Base-by-base conservation (phyloP, 2,797 vertebrate genomes). In the Semaprochilodus insignis region DNA sequence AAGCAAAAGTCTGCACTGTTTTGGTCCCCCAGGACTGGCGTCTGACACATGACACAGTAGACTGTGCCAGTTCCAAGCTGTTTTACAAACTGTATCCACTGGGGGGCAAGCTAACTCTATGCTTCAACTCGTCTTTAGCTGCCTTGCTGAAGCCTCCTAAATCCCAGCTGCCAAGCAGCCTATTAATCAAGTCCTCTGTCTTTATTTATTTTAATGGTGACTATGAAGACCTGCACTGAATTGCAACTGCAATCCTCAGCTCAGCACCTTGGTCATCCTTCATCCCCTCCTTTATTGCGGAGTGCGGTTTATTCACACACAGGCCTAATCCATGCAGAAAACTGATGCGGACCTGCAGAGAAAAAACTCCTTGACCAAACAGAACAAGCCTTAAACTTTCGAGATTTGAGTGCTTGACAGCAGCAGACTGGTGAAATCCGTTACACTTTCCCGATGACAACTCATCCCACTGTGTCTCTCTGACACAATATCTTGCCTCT, bases 71-170 rank as follows among this genome's bases (percentile, higher is more conserved):
- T 54, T 72, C 4, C 16, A 7, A 51, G 23, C 17, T 40, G 57
- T 1, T 57, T 40, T 83, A 55, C 76, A 78, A 7, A 8, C 15
- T 67, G 19, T 21, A 36, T 75, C 82, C 82, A 83, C 77, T 44
- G 80, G 82, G 77, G 66, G 82, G 82, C 82, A 83, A 75, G 15
- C 82, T 75, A 69, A 74, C 71, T 4, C 67, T 31, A 55, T n/a
- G 40, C 75, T 69, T 74, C 15, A 16, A 21, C 13, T 21, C 25
- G 51, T 14, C 17, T 23, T 66, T 6, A 54, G 23, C 48, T 44
- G 67, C 34, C 15, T 6, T 36, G 31, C 48, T 65, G 44, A 36
- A 25, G 17, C 14, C 51, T n/a, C 11, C 21, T 48, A 60, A 79
- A 79, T 52, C 27, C 34, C 16, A 8, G 27, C 59, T 40, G 57